Evolutionary conservation across 2,888 invertebrate genomes (phyloP).

Genomic region (Meghimatium bilineatum): DNA sequence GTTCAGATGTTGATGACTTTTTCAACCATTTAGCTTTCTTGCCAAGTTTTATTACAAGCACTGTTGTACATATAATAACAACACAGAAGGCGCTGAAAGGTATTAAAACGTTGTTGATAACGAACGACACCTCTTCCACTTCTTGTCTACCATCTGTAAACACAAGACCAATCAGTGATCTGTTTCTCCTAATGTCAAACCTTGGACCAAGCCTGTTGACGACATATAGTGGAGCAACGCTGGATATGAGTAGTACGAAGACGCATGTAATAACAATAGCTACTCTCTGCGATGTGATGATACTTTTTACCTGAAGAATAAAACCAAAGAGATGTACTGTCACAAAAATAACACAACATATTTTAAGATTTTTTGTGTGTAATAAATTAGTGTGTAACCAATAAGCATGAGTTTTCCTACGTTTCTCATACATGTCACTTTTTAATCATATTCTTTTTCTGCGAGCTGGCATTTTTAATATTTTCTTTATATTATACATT

Average conservation of each 20-base stretch:
- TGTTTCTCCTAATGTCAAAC: background rate
- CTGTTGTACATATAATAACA: background rate
- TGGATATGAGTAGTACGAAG: background rate
- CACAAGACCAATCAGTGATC: background rate
- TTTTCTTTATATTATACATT: too few species aligned
- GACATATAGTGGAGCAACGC: background rate
- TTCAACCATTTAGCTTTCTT: background rate
- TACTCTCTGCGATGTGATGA: background rate
- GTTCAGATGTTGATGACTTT: background rate
- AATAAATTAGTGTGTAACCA: too few species aligned
- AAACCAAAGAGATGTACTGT: too few species aligned
- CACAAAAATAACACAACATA: too few species aligned
- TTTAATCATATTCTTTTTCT: too few species aligned
- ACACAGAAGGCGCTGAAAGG: background rate
- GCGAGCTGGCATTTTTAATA: too few species aligned
- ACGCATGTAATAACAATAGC: background rate
- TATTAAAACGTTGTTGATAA: background rate
- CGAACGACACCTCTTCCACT: background rate
- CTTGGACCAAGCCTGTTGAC: background rate
- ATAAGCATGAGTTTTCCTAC: too few species aligned
- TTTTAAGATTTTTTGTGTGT: too few species aligned
- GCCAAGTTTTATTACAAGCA: background rate
- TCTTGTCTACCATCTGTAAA: background rate
- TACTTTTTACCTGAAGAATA: background rate
- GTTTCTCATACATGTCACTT: too few species aligned